Conservation (phyloP, 2,888 invertebrate genomes). For the Orchesellides sinensis region DNA sequence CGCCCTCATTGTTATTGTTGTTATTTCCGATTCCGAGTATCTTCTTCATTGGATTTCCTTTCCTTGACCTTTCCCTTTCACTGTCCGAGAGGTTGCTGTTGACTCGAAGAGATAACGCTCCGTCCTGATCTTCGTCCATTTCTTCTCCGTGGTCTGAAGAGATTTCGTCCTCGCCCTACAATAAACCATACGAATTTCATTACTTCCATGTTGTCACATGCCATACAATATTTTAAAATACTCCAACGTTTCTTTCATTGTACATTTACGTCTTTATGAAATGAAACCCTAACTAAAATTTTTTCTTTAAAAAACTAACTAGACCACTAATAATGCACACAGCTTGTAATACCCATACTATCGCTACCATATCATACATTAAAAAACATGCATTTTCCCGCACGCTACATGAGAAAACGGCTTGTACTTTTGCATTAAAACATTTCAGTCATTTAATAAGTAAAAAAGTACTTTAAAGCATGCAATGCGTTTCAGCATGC, state of each 20-base stretch:
- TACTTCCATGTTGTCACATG: neutral
- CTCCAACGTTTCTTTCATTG: too few relatives aligned
- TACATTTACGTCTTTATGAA: too few relatives aligned
- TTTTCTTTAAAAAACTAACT: too few relatives aligned
- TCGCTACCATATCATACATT: neutral
- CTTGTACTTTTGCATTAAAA: too few relatives aligned
- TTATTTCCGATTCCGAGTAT: slow-evolving; percentile 73
- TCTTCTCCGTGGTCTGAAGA: slow-evolving; percentile 72
- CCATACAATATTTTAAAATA: too few relatives aligned
- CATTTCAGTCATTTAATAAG: too few relatives aligned
- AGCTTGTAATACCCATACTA: too few relatives aligned
- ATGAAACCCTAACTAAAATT: too few relatives aligned
- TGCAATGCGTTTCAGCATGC: slow-evolving; percentile 11
- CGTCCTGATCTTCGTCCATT: slow-evolving; percentile 71
- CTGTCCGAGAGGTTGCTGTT: slow-evolving; percentile 65
- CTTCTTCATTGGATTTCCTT: slow-evolving; percentile 74
- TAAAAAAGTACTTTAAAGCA: neutral
- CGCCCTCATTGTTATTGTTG: slow-evolving; percentile 72
- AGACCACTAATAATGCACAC: too few relatives aligned
- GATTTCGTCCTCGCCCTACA: slow-evolving; percentile 66
- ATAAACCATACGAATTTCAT: slow-evolving; percentile 12
- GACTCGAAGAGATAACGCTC: slow-evolving; percentile 59
- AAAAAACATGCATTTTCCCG: slow-evolving; percentile 12
- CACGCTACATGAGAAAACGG: slow-evolving; percentile 31
- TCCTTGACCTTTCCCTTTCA: slow-evolving; percentile 72